phyloP scores from a whole-genome alignment of 2,888 invertebrate genomes.

The Gymnosoma rotundatum region DNA sequence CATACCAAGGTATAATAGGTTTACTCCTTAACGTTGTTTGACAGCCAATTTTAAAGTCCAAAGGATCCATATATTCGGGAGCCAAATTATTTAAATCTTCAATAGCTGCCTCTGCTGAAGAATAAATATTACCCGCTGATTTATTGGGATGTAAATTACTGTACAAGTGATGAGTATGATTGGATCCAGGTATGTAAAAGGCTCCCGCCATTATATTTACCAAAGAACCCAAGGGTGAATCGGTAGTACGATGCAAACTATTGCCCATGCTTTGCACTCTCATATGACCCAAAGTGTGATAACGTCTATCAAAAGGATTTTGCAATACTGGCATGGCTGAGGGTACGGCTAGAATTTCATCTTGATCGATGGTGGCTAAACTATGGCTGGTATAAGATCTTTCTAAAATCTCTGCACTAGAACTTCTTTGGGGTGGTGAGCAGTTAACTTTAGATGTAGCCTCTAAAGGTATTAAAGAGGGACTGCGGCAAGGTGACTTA shows the following conservation, averaged over 20 bases:
- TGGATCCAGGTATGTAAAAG: constrained; percentile 59
- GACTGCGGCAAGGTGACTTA: constrained; percentile 72
- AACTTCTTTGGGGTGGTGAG: constrained; percentile 78
- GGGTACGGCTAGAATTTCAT: constrained; percentile 79
- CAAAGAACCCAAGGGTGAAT: constrained; percentile 78
- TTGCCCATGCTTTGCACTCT: constrained; percentile 80
- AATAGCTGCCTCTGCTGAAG: constrained; percentile 77
- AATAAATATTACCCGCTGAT: constrained; percentile 80
- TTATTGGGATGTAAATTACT: constrained; percentile 74
- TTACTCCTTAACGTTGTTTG: constrained; percentile 86
- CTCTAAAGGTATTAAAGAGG: constrained; percentile 35
- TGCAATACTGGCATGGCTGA: constrained; percentile 80
- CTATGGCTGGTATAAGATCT: constrained; percentile 78
- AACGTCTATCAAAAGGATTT: constrained; percentile 78
- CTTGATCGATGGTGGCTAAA: constrained; percentile 79
- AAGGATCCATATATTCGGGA: constrained; percentile 82
- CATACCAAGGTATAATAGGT: constrained; percentile 93
- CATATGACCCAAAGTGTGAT: constrained; percentile 81
- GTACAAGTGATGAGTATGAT: constrained; percentile 54
- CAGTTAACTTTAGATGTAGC: constrained; percentile 70
- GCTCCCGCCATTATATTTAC: constrained; percentile 76
- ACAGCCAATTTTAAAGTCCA: constrained; percentile 87
- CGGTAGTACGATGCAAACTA: constrained; percentile 77
- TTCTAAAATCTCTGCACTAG: constrained; percentile 80
- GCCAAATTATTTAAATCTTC: constrained; percentile 78